phyloP scores from a whole-genome alignment of 2,888 invertebrate species.

The Copidosoma aretas region DNA sequence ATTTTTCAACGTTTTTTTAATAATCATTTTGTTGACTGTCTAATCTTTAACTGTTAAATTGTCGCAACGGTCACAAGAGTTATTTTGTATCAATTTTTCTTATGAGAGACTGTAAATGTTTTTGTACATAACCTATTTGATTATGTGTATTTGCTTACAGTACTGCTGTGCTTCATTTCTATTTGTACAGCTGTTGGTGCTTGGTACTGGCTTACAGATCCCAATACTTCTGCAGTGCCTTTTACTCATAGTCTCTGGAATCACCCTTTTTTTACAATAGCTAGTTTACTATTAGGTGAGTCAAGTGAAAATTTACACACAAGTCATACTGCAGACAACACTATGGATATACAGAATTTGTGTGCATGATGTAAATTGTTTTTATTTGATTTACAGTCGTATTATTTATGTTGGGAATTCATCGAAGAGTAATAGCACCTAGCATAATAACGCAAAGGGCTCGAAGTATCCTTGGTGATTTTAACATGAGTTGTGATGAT shows the following conservation, averaged over 20 bases:
- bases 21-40: not conserved
- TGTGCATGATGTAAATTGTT: not conserved
- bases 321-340: too few species aligned
- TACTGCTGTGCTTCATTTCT: conserved; percentile 84
- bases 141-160: conserved; percentile 64
- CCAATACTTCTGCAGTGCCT: conserved; percentile 88
- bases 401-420: conserved; percentile 87
- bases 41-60: not conserved
- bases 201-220: conserved; percentile 95
- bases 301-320: not conserved
- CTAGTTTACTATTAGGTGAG: conserved; percentile 82
- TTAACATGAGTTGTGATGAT: conserved; percentile 98
- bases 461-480: conserved; percentile 87
- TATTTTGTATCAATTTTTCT: not conserved
- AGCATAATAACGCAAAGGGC: conserved; percentile 94
- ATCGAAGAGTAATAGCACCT: conserved; percentile 94
- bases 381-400: conserved; percentile 66
- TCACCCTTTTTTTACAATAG: conserved; percentile 93
- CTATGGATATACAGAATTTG: too few species aligned
- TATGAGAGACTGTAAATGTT: not conserved
- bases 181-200: conserved; percentile 92
- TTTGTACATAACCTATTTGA: conserved; percentile 5
- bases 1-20: not conserved
- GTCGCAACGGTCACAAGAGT: not conserved
- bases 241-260: conserved; percentile 90